Conservation (phyloP, 2,888 invertebrate genomes). For the Zelleria hepariella region DNA sequence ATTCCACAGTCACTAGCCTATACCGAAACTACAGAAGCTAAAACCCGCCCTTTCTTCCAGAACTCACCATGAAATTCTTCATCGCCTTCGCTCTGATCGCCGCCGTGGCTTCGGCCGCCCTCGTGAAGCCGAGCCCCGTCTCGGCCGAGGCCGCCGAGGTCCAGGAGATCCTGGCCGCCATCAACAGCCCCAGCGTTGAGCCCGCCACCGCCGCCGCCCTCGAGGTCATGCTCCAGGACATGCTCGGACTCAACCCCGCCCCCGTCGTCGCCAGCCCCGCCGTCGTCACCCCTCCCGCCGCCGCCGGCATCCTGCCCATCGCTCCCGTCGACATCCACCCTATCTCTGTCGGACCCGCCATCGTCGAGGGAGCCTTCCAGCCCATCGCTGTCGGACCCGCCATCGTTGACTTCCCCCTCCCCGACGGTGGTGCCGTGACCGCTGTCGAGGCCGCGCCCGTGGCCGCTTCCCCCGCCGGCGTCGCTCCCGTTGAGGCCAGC, state of each 20-base stretch:
- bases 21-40: too few species aligned
- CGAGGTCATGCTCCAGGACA: constrained; percentile 19
- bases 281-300: constrained; percentile 13
- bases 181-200: constrained; percentile 40
- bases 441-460: constrained; percentile 8
- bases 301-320: constrained; percentile 8
- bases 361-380: constrained; percentile 11
- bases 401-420: constrained; percentile 13
- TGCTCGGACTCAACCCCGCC: constrained; percentile 18
- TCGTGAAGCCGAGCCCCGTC: constrained; percentile 19
- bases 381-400: constrained; percentile 23
- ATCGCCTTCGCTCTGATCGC: constrained; percentile 38
- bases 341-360: constrained; percentile 14
- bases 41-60: constrained; percentile 12
- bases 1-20: too few species aligned
- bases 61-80: constrained; percentile 45
- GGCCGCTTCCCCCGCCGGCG: constrained; percentile 11
- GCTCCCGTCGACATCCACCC: constrained; percentile 7
- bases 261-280: constrained; percentile 7
- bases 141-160: constrained; percentile 22
- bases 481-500: constrained; percentile 18
- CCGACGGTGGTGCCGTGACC: constrained; percentile 14
- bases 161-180: constrained; percentile 36
- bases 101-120: constrained; percentile 38
- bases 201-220: constrained; percentile 34